Base-by-base conservation (phyloP, 1,140 invertebrate species). In the Nomia melanderi region DNA sequence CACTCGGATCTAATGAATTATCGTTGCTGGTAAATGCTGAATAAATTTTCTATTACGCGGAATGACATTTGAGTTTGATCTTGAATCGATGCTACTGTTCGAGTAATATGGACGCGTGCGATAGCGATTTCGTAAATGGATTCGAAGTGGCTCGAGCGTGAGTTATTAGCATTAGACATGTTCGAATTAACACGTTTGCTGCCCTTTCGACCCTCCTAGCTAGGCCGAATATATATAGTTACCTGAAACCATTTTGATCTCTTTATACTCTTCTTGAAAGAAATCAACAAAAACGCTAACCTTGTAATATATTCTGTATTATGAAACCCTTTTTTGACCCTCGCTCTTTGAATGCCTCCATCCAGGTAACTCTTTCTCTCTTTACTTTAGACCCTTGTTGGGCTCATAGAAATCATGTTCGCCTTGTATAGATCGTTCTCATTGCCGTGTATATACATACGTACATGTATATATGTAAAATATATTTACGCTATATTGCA, bases 291-390 rank as follows among this genome's bases (percentile, higher is more conserved):
- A 80, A 83, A 77, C 79, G 82, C 77, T 83, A 86, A 88, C 72
- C 83, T 84, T 87, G 83, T 87, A 83, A 87, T 85, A 85, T 84
- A 86, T 86, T 88, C 81, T 88, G 79, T 87, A 88, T 88, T 88
- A 88, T 88, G 86, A 87, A 69, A 82, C 79, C 84, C 79, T 84
- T 88, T 84, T 83, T 88, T 83, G 72, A 81, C 83, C 85, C 86
- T 86, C 84, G 85, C 84, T 88, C 86, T 88, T 84, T 89, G 85
- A 89, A 87, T 88, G 86, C 83, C 87, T 88, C 82, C 82, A 88
- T 81, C 86, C 85, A 88, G 87, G 87, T 89, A 89, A 89, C 81
- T 82, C 85, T 88, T 84, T 89, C 86, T 86, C 86, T 87, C 87
- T 89, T 87, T 88, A 88, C 84, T 87, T 89, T 88, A 87, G 86